Evolutionary conservation across 2,888 invertebrate species (phyloP).

Genomic region (Maniola hyperantus): DNA sequence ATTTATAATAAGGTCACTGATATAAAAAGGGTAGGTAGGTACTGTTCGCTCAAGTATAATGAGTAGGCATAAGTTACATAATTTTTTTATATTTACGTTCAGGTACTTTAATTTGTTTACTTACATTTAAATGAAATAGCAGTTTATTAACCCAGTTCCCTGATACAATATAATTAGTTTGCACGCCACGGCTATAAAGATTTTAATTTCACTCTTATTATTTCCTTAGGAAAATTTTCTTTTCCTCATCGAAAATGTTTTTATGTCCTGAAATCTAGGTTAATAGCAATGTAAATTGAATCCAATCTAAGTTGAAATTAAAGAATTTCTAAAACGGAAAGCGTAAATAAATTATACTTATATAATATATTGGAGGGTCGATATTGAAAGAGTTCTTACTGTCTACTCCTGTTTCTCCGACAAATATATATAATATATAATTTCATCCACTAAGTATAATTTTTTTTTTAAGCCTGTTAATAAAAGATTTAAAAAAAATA

Average conservation of each 20-base stretch:
- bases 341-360: too few relatives aligned
- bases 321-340: not conserved
- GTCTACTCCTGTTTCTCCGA: too few relatives aligned
- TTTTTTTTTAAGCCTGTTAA: too few relatives aligned
- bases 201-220: not conserved
- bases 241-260: not conserved
- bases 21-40: too few relatives aligned
- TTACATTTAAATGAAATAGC: not conserved
- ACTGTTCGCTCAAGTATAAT: too few relatives aligned
- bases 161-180: not conserved
- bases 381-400: too few relatives aligned
- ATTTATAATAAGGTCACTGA: too few relatives aligned
- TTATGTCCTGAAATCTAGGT: constrained; percentile 8
- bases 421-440: too few relatives aligned
- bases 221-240: not conserved
- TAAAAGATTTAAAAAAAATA: too few relatives aligned
- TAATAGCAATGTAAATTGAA: not conserved
- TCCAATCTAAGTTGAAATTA: not conserved
- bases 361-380: too few relatives aligned
- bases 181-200: not conserved
- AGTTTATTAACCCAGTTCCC: not conserved
- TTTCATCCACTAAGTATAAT: too few relatives aligned
- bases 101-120: not conserved
- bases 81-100: not conserved
- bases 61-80: too few relatives aligned